Evolutionary conservation across 2,888 invertebrate species (phyloP).

Genomic region (Athalia cordata): DNA sequence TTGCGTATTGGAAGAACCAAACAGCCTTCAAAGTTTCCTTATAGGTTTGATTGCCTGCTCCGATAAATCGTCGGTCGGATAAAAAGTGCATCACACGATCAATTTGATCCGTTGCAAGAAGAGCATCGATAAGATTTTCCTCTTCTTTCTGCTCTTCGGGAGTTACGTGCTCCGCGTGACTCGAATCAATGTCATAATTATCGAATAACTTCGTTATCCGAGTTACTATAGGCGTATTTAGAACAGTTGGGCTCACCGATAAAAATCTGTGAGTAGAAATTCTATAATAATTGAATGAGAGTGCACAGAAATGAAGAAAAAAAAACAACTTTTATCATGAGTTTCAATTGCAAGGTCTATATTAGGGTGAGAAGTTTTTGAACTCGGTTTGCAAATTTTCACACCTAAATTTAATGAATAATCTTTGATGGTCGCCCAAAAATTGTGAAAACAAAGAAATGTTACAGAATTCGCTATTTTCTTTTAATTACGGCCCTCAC

Average conservation of each 20-base stretch:
- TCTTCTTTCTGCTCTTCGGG: conserved; percentile 53
- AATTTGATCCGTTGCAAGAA: conserved; percentile 52
- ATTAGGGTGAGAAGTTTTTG: too few relatives aligned
- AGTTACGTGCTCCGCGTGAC: conserved; percentile 52
- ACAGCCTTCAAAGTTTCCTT: conserved; percentile 60
- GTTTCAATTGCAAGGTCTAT: too few relatives aligned
- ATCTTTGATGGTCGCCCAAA: too few relatives aligned
- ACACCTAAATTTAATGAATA: too few relatives aligned
- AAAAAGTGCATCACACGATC: conserved; percentile 56
- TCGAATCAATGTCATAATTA: conserved; percentile 55
- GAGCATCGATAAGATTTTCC: conserved; percentile 54
- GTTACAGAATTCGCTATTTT: too few relatives aligned
- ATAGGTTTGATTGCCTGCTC: conserved; percentile 55
- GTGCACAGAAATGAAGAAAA: not conserved
- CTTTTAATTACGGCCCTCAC: too few relatives aligned
- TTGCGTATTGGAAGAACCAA: conserved; percentile 60
- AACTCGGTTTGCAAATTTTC: too few relatives aligned
- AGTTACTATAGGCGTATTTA: conserved; percentile 46
- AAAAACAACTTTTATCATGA: too few relatives aligned
- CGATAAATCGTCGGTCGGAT: conserved; percentile 54
- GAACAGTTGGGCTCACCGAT: conserved; percentile 12
- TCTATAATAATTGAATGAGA: too few relatives aligned
- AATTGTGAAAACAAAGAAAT: too few relatives aligned
- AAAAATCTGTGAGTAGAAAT: conserved; percentile 47
- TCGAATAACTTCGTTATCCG: conserved; percentile 55